These are phyloP conservation scores for Telmatherina bonti DNA, from an alignment of 2,797 vertebrate species.

Conservation along the genomic window DNA sequence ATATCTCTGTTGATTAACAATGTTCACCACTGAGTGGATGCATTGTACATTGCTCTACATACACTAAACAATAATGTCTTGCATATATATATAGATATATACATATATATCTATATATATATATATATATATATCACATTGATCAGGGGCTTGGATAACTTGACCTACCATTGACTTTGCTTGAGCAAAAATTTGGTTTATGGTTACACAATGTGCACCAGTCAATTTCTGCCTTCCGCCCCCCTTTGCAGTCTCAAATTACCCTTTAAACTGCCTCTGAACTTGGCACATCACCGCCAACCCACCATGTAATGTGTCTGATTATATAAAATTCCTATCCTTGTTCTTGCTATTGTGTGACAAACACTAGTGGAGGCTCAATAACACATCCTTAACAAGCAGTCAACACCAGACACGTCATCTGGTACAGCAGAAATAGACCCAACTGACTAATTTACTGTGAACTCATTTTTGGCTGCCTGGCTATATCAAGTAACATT, in stretches of 20 bases:
- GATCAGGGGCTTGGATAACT: conserved; percentile 22
- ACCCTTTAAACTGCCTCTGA: conserved; percentile 48
- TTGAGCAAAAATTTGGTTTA: conserved; percentile 28
- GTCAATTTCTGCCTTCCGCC: conserved; percentile 31
- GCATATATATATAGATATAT: too few species aligned
- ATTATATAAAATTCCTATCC: conserved; percentile 29
- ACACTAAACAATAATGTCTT: neutral
- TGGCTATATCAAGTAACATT: conserved; percentile 68
- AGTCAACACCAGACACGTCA: conserved; percentile 68
- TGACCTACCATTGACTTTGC: conserved; percentile 18
- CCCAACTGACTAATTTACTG: conserved; percentile 71
- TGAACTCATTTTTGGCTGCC: conserved; percentile 58
- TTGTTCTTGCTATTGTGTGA: conserved; percentile 33
- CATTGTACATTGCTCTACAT: neutral
- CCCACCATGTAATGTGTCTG: conserved; percentile 43
- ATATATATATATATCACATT: conserved; percentile 13
- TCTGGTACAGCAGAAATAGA: conserved; percentile 73
- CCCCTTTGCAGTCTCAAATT: conserved; percentile 43
- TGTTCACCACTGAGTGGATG: conserved; percentile 17
- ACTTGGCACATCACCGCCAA: conserved; percentile 42
- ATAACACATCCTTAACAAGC: conserved; percentile 67
- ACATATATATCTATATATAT: too few species aligned
- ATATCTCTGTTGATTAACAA: neutral
- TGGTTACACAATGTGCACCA: conserved; percentile 27
- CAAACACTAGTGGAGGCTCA: conserved; percentile 42